phyloP scores from a whole-genome alignment of 2,797 vertebrate genomes.

The Antrozous pallidus region DNA sequence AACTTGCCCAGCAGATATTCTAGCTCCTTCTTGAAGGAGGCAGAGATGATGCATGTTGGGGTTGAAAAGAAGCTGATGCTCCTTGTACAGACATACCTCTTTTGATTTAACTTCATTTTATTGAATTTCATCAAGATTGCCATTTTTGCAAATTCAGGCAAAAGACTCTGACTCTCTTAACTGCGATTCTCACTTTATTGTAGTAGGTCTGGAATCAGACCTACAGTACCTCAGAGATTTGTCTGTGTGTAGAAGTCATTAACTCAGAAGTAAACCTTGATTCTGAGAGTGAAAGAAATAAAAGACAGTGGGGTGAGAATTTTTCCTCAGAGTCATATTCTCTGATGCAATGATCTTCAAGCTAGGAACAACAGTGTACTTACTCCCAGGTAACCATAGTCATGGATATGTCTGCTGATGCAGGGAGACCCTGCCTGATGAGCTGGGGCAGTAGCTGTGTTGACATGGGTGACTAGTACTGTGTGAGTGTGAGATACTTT shows the following conservation, averaged over 20 bases:
- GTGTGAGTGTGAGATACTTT: background rate
- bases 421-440: background rate
- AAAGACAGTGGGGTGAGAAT: background rate
- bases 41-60: background rate
- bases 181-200: background rate
- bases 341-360: background rate
- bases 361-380: background rate
- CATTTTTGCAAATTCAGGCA: background rate
- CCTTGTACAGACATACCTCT: background rate
- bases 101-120: background rate
- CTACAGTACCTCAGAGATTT: background rate
- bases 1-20: background rate
- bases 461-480: background rate
- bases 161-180: background rate
- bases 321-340: background rate
- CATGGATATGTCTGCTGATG: background rate
- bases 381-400: background rate
- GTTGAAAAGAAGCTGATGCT: background rate
- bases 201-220: background rate
- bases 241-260: background rate
- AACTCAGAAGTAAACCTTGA: background rate
- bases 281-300: background rate
- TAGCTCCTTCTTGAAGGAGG: background rate
- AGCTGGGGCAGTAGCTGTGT: background rate
- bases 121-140: background rate